Evolutionary conservation across 64 coral and sea anemone genomes (phyloP).

Genomic region (Montipora sp.): DNA sequence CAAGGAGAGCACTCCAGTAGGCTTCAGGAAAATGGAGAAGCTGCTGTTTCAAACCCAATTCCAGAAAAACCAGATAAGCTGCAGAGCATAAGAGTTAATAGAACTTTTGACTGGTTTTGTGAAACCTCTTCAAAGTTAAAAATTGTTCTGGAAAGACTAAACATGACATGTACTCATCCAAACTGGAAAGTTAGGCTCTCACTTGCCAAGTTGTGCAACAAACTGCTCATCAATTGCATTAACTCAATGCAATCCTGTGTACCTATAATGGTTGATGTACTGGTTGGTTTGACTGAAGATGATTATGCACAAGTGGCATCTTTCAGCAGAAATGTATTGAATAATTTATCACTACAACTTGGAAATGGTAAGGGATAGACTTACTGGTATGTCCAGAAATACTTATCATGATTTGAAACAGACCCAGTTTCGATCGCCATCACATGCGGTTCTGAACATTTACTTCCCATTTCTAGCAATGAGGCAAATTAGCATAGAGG

Average conservation of each 20-base stretch:
- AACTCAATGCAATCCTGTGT: conserved; percentile 73
- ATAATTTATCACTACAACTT: conserved; percentile 52
- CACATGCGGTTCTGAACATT: too few species aligned
- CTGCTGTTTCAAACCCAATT: conserved; percentile 18
- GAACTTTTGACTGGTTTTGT: conserved; percentile 63
- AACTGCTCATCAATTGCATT: conserved; percentile 73
- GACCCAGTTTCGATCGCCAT: too few species aligned
- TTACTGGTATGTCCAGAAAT: too few species aligned
- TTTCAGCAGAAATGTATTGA: conserved; percentile 64
- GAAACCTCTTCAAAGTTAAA: conserved; percentile 79
- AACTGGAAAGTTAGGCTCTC: conserved; percentile 94
- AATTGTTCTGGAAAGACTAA: conserved; percentile 76
- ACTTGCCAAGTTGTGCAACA: conserved; percentile 64
- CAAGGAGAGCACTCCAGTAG: neutral
- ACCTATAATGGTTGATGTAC: conserved; percentile 66
- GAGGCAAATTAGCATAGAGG: too few species aligned
- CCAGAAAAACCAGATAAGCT: conserved; percentile 27
- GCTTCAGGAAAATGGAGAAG: neutral
- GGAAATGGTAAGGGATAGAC: conserved; percentile 64
- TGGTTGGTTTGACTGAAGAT: conserved; percentile 79
- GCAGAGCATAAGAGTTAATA: conserved; percentile 42
- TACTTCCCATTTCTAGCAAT: too few species aligned
- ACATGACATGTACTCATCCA: conserved; percentile 8
- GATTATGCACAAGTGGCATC: conserved; percentile 77
- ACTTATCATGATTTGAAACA: too few species aligned